Evolutionary conservation across 2,113 vertebrate genomes (phyloP).

Genomic region (western clawed frog (Xenopus tropicalis)): UCB_Xtro_10.0 CM004448.2:105214001-105214500

Average conservation of each 20-base stretch:
- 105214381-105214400: too few relatives aligned
- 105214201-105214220: constrained; percentile 40
- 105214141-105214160: constrained; percentile 45
- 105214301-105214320: too few relatives aligned
- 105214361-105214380: too few relatives aligned
- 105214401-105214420: too few relatives aligned
- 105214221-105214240: constrained; percentile 26
- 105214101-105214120: constrained; percentile 42
- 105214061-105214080: constrained; percentile 35
- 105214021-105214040: constrained; percentile 32
- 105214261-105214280: constrained; percentile 23
- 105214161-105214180: constrained; percentile 29
- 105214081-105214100: constrained; percentile 39
- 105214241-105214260: constrained; percentile 41
- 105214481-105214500: too few relatives aligned
- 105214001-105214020: constrained; percentile 20
- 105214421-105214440: too few relatives aligned
- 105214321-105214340: too few relatives aligned
- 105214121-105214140: constrained; percentile 41
- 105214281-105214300: constrained; percentile 5
- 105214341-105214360: too few relatives aligned
- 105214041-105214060: constrained; percentile 42
- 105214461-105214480: too few relatives aligned
- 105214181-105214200: constrained; percentile 38
- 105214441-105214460: too few relatives aligned